Base-by-base conservation (phyloP, 2,888 invertebrate species). In the Keiferia lycopersicella region DNA sequence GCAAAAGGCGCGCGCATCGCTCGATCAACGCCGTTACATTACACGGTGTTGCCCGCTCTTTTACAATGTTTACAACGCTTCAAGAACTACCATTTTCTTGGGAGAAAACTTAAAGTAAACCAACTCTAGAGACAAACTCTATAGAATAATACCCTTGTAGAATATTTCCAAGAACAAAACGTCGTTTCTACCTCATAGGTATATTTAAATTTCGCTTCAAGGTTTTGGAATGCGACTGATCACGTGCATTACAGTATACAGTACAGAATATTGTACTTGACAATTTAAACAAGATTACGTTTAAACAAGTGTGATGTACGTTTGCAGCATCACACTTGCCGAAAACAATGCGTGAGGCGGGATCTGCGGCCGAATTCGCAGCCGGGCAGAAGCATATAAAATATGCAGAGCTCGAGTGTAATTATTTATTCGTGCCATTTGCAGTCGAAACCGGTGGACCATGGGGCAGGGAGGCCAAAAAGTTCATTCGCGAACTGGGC, bases 1-100 rank as follows among this genome's bases (percentile, higher is more conserved):
- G 72, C 66, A 62, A 64, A 51, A 74, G 78, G 76, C 80, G 80
- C 81, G 80, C 81, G 81, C 81, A 80, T 69, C 66, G 64, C 61
- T 64, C 66, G 69, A 75, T 73, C 72, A 71, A 58, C 64, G 62
- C 63, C 63, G 65, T 61, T 20, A 48, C 48, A 12, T 61, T 61
- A 45, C 48, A 48, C 48, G 66, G 69, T 73, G 71, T 75, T 73
- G 66, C 65, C 63, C 45, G 20, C 65, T 62, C n/a, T 39, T n/a
- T 64, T 38, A 62, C 65, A 53, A 45, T 65, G 63, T 63, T 65
- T 65, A 65, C 63, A 59, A 18, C 34, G 16, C 10, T 34, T 34
- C 7, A 57, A 38, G 10, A 57, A 10, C 53, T 56, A 56, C 22
- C 57, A 38, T 16, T 57, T 57, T 62, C 57, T 62, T 50, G 50